Evolutionary conservation across 2,113 vertebrate genomes (phyloP).

Genomic region (Boulengeromyrus knoepffleri): DNA sequence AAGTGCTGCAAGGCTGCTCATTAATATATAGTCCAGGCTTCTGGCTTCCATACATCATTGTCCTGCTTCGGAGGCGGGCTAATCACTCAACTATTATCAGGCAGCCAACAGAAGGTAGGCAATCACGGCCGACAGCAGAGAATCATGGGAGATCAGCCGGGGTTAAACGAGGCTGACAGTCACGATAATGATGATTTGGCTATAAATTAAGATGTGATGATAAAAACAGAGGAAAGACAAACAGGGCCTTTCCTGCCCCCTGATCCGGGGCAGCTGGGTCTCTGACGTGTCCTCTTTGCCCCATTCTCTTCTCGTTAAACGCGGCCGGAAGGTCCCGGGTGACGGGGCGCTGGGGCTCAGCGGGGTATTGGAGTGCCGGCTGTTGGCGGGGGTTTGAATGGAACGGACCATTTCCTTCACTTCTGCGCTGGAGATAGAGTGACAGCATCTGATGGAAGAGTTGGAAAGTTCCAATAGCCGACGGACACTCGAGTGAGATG

Average conservation of each 20-base stretch:
- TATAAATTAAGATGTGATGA: constrained; percentile 93
- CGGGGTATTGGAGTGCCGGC: background rate
- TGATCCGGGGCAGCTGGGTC: constrained; percentile 71
- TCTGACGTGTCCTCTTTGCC: constrained; percentile 79
- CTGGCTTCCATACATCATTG: constrained; percentile 79
- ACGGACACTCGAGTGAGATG: constrained; percentile 64
- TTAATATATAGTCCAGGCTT: constrained; percentile 80
- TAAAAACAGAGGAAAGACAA: constrained; percentile 80
- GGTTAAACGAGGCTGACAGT: constrained; percentile 92
- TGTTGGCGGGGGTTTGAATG: constrained; percentile 51
- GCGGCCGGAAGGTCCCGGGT: constrained; percentile 77
- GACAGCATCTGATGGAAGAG: constrained; percentile 75
- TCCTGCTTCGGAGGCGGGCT: constrained; percentile 80
- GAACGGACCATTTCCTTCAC: constrained; percentile 69
- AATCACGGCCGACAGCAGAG: constrained; percentile 79
- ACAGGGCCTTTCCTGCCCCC: constrained; percentile 7
- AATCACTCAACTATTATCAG: constrained; percentile 90
- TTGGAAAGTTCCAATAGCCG: constrained; percentile 78
- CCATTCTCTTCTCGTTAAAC: constrained; percentile 79
- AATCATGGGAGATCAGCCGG: constrained; percentile 81
- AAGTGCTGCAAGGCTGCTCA: constrained; percentile 82
- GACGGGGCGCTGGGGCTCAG: background rate
- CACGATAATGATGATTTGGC: constrained; percentile 86
- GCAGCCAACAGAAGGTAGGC: constrained; percentile 82
- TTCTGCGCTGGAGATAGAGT: constrained; percentile 62